Evolutionary conservation across 92 coral and sea anemone genomes (phyloP).

Genomic region (Palythoa caribaeorum): DNA sequence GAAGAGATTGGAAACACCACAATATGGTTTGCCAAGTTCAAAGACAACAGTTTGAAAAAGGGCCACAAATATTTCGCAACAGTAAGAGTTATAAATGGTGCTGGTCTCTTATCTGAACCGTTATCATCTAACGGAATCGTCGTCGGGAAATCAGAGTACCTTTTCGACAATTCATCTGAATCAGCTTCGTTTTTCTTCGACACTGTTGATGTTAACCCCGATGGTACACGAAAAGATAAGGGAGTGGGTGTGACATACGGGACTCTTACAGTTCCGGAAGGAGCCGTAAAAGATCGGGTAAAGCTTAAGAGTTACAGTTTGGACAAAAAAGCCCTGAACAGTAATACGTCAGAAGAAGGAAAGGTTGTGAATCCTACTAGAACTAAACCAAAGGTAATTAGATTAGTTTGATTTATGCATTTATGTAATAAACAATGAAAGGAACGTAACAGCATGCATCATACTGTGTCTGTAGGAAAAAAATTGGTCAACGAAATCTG

Average conservation of each 20-base stretch:
- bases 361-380: slow-evolving; percentile 51
- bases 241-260: slow-evolving; percentile 96
- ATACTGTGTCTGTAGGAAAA: too few species aligned
- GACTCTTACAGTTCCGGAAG: slow-evolving; percentile 89
- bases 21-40: slow-evolving; percentile 87
- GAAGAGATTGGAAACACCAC: slow-evolving; percentile 95
- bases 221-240: slow-evolving; percentile 85
- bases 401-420: neutral
- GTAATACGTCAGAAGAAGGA: slow-evolving; percentile 50
- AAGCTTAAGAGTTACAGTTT: slow-evolving; percentile 91
- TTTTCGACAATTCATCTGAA: slow-evolving; percentile 78
- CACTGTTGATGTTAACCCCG: slow-evolving; percentile 86
- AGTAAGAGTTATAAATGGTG: slow-evolving; percentile 90
- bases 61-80: slow-evolving; percentile 87
- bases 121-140: slow-evolving; percentile 89
- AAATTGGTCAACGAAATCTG: too few species aligned
- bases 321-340: slow-evolving; percentile 66
- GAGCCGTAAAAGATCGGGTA: slow-evolving; percentile 86
- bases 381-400: slow-evolving; percentile 54
- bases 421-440: too few species aligned
- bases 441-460: too few species aligned
- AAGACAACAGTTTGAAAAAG: slow-evolving; percentile 70
- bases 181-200: slow-evolving; percentile 96
- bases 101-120: slow-evolving; percentile 87
- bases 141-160: slow-evolving; percentile 95